Base-by-base conservation (phyloP, 30 jellyfish, hydroid and myxozoan genomes). In the Mastigias papua region DNA sequence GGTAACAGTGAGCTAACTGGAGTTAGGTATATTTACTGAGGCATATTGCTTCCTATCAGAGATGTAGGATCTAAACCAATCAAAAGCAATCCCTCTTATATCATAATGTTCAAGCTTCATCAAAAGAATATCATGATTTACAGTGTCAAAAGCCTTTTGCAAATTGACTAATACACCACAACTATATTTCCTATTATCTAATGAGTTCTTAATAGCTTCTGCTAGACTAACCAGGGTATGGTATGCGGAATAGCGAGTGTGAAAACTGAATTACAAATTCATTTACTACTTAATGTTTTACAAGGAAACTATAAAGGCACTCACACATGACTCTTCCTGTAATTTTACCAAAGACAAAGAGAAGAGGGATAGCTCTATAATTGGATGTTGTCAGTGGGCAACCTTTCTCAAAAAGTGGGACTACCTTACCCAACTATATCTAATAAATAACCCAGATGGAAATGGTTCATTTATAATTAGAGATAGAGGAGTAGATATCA, bases 351-450 rank as follows among this genome's bases (percentile, higher is more conserved):
- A 78, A 22, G 86, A 29, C 62, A 21, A 88, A 78, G 33, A 78
- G 91, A 23, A 81, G 78, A 32, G 91, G 64, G 9, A 64, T 81
- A n/a, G 80, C 90, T 29, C 90, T 76, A 67, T 81, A 81, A 35
- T 81, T 81, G 10, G 50, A 31, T n/a, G 35, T 21, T 48, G 28
- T 66, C 81, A 69, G 51, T 69, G 66, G 81, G 60, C 66, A 69
- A 81, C 89, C 91, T 67, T 65, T 81, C 71, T 63, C 64, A 28
- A 37, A 73, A 22, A 81, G 42, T 6, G 91, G 91, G 48, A 66
- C 64, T 9, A 81, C 72, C 35, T 81, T 81, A 22, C 80, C 91
- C 64, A n/a, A 25, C 73, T 81, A 27, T 78, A 81, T 2, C 46
- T 21, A 7, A 9, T 63, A 48, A 3, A 62, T 29, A 25, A 5